Percentiles rank a stretch among this genome's conserved stretches.
Evolutionary conservation across 2,113 vertebrate genomes (phyloP).

Genomic region (Corythaeola cristata): DNA sequence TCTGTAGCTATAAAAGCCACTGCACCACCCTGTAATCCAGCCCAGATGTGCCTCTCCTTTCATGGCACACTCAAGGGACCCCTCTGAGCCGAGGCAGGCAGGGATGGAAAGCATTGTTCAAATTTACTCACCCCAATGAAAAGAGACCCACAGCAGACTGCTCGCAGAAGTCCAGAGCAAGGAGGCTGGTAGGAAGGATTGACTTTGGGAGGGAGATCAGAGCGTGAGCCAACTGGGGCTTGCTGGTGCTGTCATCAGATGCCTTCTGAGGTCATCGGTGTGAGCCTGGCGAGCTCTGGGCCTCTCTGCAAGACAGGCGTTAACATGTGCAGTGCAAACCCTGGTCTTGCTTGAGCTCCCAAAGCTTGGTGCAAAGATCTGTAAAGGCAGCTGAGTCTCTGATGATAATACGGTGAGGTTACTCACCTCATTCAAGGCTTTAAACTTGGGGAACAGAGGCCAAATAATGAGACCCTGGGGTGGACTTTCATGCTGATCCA

Average conservation of each 20-base stretch:
- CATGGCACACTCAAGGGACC: not conserved
- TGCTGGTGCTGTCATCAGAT: not conserved
- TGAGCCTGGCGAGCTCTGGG: accelerated
- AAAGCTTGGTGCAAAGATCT: not conserved
- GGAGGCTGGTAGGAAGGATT: not conserved
- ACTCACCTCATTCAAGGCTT: not conserved
- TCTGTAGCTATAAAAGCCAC: slow-evolving; percentile 35
- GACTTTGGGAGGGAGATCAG: not conserved
- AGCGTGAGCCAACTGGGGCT: not conserved
- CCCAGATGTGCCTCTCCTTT: slow-evolving; percentile 33
- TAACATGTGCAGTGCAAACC: accelerated
- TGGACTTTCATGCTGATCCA: not conserved
- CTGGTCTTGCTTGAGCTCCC: not conserved
- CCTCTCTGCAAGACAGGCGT: not conserved
- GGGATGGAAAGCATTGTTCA: not conserved
- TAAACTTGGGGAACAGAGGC: not conserved
- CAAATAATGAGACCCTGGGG: not conserved
- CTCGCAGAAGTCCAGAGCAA: not conserved
- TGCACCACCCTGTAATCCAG: slow-evolving; percentile 34
- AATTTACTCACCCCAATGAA: not conserved
- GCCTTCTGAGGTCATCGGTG: not conserved
- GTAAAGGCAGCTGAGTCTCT: not conserved
- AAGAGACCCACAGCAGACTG: not conserved
- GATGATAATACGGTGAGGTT: not conserved
- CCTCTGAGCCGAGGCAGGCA: not conserved